Evolutionary conservation across 1,140 invertebrate species (phyloP).

Genomic region (Doryteuthis pealeii): DNA sequence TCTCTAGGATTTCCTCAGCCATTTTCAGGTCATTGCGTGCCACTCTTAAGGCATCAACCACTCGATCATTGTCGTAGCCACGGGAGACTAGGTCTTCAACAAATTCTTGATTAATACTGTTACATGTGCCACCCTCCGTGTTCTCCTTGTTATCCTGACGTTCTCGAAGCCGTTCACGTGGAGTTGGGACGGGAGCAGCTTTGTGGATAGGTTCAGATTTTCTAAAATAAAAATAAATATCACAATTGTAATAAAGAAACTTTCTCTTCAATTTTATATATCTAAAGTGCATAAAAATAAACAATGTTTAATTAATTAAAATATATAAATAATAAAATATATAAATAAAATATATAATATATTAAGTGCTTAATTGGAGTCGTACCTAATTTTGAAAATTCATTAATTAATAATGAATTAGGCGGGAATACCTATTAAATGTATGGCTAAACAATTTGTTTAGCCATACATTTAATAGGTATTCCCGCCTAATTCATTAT

Average conservation of each 20-base stretch:
- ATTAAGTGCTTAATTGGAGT: too few species aligned
- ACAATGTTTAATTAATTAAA: too few species aligned
- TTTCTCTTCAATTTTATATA: too few species aligned
- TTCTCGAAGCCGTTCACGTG: conserved; percentile 44
- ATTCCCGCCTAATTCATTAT: too few species aligned
- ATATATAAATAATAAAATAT: too few species aligned
- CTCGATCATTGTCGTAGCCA: conserved; percentile 85
- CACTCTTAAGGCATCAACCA: conserved; percentile 85
- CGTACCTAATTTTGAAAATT: too few species aligned
- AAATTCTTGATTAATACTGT: conserved; percentile 89
- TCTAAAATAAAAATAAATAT: conserved; percentile 9
- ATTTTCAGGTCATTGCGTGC: conserved; percentile 90
- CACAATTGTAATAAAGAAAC: neutral
- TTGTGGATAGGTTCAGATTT: conserved; percentile 13
- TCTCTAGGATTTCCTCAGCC: conserved; percentile 92
- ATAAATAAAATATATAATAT: too few species aligned
- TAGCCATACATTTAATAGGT: too few species aligned
- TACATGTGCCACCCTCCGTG: conserved; percentile 65
- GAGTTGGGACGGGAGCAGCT: conserved; percentile 31
- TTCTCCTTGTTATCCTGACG: conserved; percentile 56
- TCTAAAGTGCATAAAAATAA: too few species aligned
- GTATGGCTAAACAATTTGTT: too few species aligned
- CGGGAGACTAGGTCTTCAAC: conserved; percentile 83
- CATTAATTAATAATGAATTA: too few species aligned
- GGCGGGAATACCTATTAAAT: too few species aligned